Percentiles rank a stretch among this genome's conserved stretches.
Evolutionary conservation across 2,797 vertebrate genomes (phyloP).

Genomic region (Acrocephalus scirpaceus): DNA sequence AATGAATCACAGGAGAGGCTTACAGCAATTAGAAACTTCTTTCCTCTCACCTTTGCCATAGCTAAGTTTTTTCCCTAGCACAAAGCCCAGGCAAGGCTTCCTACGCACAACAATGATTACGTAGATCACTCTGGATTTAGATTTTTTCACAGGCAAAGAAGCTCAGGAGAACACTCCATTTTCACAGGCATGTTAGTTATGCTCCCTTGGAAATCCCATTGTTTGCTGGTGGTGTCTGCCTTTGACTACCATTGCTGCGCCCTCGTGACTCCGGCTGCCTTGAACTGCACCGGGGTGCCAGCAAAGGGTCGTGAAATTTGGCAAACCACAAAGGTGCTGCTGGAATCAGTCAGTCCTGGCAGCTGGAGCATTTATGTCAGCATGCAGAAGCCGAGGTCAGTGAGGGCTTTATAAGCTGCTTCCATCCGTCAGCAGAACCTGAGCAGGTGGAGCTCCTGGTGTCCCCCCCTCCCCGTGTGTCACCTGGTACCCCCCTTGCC

Average conservation of each 20-base stretch:
- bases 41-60: conserved; percentile 62
- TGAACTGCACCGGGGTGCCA: neutral
- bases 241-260: neutral
- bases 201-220: conserved; percentile 37
- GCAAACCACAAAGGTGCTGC: neutral
- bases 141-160: conserved; percentile 11
- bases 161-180: neutral
- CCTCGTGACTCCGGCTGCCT: neutral
- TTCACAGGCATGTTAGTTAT: neutral
- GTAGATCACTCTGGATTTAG: neutral
- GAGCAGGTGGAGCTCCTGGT: neutral
- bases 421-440: accelerated
- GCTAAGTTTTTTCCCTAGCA: conserved; percentile 35
- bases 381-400: accelerated
- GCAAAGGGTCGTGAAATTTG: neutral
- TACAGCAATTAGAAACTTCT: conserved; percentile 50
- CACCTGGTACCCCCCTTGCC: neutral
- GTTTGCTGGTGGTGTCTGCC: neutral
- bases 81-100: conserved; percentile 57
- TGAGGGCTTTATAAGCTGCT: neutral
- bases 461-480: accelerated
- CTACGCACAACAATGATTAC: neutral
- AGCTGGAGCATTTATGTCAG: neutral
- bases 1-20: conserved; percentile 58
- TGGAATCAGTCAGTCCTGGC: neutral